Evolutionary conservation across 2,888 invertebrate species (phyloP).

Genomic region (Dioctria linearis): DNA sequence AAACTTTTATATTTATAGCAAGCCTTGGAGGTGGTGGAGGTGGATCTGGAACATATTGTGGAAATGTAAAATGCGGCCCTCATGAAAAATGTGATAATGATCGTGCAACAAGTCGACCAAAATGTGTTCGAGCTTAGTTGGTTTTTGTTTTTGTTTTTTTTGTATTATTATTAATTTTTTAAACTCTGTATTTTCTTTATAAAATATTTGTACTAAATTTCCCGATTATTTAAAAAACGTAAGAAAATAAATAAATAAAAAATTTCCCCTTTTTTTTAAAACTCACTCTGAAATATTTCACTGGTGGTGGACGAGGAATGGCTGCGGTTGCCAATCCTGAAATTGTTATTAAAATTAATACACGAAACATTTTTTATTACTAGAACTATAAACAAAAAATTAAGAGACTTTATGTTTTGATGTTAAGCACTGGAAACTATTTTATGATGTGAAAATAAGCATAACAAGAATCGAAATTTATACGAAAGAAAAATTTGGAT

Average conservation of each 20-base stretch:
- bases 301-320: neutral
- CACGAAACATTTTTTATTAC: neutral
- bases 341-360: neutral
- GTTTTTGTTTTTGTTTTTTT: neutral
- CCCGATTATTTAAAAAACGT: neutral
- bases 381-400: too few relatives aligned
- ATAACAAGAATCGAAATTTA: too few relatives aligned
- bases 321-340: neutral
- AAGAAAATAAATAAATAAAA: neutral
- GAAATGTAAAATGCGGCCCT: conserved; percentile 79
- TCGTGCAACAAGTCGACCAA: conserved; percentile 76
- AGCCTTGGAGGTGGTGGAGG: neutral
- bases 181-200: neutral
- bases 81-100: conserved; percentile 81
- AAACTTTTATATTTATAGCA: conserved; percentile 40
- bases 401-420: too few relatives aligned
- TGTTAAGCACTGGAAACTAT: too few relatives aligned
- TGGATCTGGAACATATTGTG: conserved; percentile 77
- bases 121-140: conserved; percentile 76
- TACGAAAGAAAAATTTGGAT: too few relatives aligned
- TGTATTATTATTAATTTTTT: neutral
- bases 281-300: neutral
- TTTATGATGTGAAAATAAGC: too few relatives aligned
- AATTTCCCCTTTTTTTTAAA: too few relatives aligned
- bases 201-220: neutral